phyloP scores from a whole-genome alignment of 2,888 invertebrate genomes.

The Agrotis puta region DNA sequence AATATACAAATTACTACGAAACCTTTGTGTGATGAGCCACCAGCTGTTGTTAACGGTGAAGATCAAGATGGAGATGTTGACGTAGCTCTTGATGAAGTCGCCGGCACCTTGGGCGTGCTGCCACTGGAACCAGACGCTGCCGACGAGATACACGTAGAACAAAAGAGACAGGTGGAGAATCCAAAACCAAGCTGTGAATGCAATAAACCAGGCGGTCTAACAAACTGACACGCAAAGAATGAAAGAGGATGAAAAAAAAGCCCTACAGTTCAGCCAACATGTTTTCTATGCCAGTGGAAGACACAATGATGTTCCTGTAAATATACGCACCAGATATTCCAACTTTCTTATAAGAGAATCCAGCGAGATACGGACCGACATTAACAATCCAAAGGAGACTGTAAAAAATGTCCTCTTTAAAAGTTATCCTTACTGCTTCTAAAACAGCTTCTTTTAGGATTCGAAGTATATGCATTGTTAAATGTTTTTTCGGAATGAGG shows the following conservation, averaged over 20 bases:
- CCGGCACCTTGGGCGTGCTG: constrained; percentile 71
- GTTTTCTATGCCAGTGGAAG: too few species aligned
- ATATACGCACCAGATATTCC: constrained; percentile 66
- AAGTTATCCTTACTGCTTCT: constrained; percentile 55
- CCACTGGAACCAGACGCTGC: constrained; percentile 74
- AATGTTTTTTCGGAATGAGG: background rate
- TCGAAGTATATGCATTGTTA: constrained; percentile 58
- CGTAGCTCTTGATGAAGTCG: constrained; percentile 79
- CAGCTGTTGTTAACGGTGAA: constrained; percentile 76
- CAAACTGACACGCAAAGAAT: too few species aligned
- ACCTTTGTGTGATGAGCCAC: constrained; percentile 82
- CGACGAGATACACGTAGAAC: constrained; percentile 78
- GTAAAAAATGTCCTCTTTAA: constrained; percentile 72
- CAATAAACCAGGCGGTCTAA: background rate
- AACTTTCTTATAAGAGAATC: constrained; percentile 74
- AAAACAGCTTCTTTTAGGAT: constrained; percentile 48
- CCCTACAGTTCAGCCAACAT: too few species aligned
- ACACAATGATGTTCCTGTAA: background rate
- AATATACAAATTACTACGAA: background rate
- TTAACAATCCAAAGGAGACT: constrained; percentile 78
- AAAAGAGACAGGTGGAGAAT: constrained; percentile 74
- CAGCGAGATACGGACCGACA: constrained; percentile 72
- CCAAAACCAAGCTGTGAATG: constrained; percentile 77
- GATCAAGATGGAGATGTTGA: constrained; percentile 78
- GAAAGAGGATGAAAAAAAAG: too few species aligned